A percentile compares a stretch with the other conserved stretches of the same genome.
phyloP scores from a whole-genome alignment of 2,797 vertebrate genomes.

The Sebastes umbrosus region DNA sequence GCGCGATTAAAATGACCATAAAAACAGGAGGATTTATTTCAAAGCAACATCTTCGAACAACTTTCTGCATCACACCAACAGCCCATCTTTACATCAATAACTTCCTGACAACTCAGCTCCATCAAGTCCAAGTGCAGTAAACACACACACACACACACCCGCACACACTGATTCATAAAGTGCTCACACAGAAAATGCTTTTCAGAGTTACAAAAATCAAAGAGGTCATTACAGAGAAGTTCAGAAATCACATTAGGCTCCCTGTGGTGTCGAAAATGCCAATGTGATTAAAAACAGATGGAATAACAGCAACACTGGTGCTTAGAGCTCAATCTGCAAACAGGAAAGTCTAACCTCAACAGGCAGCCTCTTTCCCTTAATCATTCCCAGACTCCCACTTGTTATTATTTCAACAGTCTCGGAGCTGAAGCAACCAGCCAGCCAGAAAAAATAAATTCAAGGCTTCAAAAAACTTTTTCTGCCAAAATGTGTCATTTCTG shows the following conservation, averaged over 20 bases:
- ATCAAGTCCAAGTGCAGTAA: constrained; percentile 6
- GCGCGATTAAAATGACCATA: not conserved
- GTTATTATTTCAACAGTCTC: constrained; percentile 85
- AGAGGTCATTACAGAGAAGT: constrained; percentile 77
- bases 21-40: not conserved
- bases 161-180: constrained; percentile 11
- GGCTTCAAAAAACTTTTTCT: constrained; percentile 57
- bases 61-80: not conserved
- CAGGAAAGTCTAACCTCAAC: constrained; percentile 90
- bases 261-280: constrained; percentile 86
- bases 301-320: constrained; percentile 85
- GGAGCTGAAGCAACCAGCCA: constrained; percentile 71
- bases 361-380: constrained; percentile 85
- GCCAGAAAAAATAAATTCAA: constrained; percentile 79
- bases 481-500: constrained; percentile 46
- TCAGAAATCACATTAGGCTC: constrained; percentile 83
- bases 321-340: constrained; percentile 90
- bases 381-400: constrained; percentile 90
- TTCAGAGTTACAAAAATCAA: constrained; percentile 79
- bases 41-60: not conserved
- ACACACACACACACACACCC: not conserved
- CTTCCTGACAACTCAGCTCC: not conserved
- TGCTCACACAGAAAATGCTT: constrained; percentile 52
- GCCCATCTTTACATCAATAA: not conserved
- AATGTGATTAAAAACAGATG: constrained; percentile 92